phyloP scores from a whole-genome alignment of 2,888 invertebrate species.

The Drosophila quinaria region DNA sequence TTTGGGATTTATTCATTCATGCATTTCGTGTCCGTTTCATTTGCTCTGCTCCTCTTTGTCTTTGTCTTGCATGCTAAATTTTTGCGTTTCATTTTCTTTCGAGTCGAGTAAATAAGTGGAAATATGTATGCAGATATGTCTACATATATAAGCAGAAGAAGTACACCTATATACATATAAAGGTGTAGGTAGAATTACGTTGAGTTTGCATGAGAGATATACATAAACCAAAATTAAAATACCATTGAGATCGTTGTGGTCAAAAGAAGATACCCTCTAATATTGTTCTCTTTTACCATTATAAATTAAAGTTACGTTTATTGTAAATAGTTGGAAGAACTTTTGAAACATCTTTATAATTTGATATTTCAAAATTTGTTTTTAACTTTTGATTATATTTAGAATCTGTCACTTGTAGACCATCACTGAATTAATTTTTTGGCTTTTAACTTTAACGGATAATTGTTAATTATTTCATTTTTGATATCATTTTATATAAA shows the following conservation, averaged over 20 bases:
- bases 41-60: conserved; percentile 51
- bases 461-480: too few relatives aligned
- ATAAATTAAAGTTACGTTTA: not conserved
- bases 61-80: conserved; percentile 62
- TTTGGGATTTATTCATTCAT: conserved; percentile 61
- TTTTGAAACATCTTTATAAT: too few relatives aligned
- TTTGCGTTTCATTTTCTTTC: conserved; percentile 55
- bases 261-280: not conserved
- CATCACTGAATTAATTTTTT: too few relatives aligned
- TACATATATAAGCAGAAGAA: conserved; percentile 3
- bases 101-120: conserved; percentile 17
- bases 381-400: too few relatives aligned
- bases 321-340: not conserved
- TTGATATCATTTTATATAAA: too few relatives aligned
- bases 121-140: conserved; percentile 8
- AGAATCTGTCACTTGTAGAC: too few relatives aligned
- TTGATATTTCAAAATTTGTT: too few relatives aligned
- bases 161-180: conserved; percentile 13
- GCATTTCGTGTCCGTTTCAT: conserved; percentile 54
- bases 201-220: conserved; percentile 46
- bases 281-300: not conserved
- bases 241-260: not conserved
- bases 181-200: conserved; percentile 62
- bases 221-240: conserved; percentile 15
- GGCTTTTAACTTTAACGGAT: too few relatives aligned